phyloP scores from a whole-genome alignment of 2,888 invertebrate genomes.

The Melitaea athalia region DNA sequence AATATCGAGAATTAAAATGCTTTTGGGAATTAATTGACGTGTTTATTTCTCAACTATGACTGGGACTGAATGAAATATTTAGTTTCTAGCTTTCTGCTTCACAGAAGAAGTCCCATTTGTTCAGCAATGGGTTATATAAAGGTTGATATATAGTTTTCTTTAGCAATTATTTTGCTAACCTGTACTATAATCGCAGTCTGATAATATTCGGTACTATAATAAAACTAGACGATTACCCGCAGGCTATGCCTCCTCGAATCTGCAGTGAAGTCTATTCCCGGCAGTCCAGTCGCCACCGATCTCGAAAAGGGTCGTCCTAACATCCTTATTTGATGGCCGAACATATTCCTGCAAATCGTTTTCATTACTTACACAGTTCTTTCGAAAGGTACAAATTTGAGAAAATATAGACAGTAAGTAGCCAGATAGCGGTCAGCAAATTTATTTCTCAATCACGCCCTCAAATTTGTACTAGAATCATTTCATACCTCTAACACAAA shows the following conservation, averaged over 20 bases:
- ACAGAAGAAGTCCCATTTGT: too few species aligned
- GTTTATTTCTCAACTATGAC: too few species aligned
- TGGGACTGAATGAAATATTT: too few species aligned
- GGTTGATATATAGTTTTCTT: too few species aligned
- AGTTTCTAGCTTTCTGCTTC: too few species aligned
- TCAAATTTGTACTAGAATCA: conserved; percentile 59
- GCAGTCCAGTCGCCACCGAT: conserved; percentile 83
- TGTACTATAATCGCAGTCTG: too few species aligned
- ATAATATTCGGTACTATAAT: not conserved
- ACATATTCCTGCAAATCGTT: conserved; percentile 81
- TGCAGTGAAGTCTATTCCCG: conserved; percentile 75
- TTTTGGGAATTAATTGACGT: too few species aligned
- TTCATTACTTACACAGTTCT: conserved; percentile 20
- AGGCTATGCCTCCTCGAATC: conserved; percentile 83
- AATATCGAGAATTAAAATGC: too few species aligned
- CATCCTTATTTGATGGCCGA: conserved; percentile 84
- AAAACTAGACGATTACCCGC: conserved; percentile 68
- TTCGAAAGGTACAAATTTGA: conserved; percentile 42
- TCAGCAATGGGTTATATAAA: too few species aligned
- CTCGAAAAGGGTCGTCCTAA: conserved; percentile 85
- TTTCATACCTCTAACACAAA: conserved; percentile 67
- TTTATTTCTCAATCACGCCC: conserved; percentile 46
- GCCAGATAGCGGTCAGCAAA: conserved; percentile 47
- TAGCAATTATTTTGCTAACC: too few species aligned
- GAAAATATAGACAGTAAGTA: conserved; percentile 50